A percentile compares a stretch with the other conserved stretches of the same genome.
phyloP scores from a whole-genome alignment of 2,888 invertebrate genomes.

The Patella ulyssiponensis region DNA sequence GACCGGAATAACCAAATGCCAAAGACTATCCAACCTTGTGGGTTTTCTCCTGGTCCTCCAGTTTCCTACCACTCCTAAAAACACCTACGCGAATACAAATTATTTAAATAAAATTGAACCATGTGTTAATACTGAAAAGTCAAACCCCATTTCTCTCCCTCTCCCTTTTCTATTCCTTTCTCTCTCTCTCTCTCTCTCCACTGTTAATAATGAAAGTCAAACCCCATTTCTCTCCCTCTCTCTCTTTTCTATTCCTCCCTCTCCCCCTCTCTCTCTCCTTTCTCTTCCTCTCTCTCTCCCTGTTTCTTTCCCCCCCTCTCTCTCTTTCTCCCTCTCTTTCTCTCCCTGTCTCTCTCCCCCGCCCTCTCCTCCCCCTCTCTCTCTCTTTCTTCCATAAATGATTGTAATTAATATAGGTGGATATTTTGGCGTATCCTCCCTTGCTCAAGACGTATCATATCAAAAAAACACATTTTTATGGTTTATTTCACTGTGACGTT shows the following conservation, averaged over 20 bases:
- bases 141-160: too few species aligned
- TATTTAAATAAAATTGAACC: too few species aligned
- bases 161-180: too few species aligned
- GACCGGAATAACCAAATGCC: too few species aligned
- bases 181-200: slow-evolving; percentile 20
- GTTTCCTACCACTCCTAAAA: background rate
- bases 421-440: too few species aligned
- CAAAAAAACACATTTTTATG: too few species aligned
- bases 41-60: background rate
- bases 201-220: background rate
- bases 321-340: background rate
- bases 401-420: too few species aligned
- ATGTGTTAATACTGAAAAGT: too few species aligned
- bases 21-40: background rate
- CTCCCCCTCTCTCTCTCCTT: background rate
- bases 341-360: background rate
- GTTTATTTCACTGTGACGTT: too few species aligned
- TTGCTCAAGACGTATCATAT: background rate
- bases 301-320: background rate
- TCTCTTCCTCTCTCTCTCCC: background rate
- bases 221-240: slow-evolving; percentile 6
- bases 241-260: slow-evolving; percentile 6
- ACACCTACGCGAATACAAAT: too few species aligned
- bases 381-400: background rate
- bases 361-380: background rate